Conservation (phyloP, 2,888 invertebrate species). For the Conchocele bisecta region DNA sequence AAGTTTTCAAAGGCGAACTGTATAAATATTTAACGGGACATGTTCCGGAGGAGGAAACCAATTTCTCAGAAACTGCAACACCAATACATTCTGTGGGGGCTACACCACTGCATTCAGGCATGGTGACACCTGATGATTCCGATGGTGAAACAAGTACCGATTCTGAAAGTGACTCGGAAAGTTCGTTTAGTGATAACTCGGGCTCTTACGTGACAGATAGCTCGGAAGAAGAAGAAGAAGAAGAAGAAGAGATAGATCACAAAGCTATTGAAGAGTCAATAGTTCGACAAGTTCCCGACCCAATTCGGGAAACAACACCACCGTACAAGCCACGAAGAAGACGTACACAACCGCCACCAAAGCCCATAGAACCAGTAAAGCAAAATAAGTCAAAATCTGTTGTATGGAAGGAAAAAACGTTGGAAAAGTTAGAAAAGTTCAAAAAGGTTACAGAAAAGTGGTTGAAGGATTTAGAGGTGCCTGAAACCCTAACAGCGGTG, state of each 20-base stretch:
- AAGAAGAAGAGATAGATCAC: background rate
- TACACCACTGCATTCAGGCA: background rate
- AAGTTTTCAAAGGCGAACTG: background rate
- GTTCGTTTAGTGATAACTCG: background rate
- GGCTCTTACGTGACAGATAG: background rate
- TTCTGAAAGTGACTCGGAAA: background rate
- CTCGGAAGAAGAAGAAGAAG: background rate
- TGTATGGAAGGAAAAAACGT: constrained; percentile 15
- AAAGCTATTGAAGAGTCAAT: background rate
- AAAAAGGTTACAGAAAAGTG: constrained; percentile 49
- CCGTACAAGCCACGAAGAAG: background rate
- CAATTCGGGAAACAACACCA: background rate
- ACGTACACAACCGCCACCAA: background rate
- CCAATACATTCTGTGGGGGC: background rate
- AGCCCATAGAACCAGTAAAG: background rate
- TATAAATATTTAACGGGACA: constrained; percentile 2
- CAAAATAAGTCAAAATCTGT: background rate
- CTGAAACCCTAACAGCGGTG: constrained; percentile 36
- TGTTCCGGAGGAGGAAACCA: background rate
- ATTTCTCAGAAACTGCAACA: too few species aligned
- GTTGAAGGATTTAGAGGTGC: constrained; percentile 48
- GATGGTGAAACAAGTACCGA: background rate
- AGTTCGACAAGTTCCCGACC: background rate
- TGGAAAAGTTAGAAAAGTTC: constrained; percentile 46
- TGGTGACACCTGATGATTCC: constrained; percentile 1